Conservation (phyloP, 2,888 invertebrate species). For the Ormyrus pomaceus region DNA sequence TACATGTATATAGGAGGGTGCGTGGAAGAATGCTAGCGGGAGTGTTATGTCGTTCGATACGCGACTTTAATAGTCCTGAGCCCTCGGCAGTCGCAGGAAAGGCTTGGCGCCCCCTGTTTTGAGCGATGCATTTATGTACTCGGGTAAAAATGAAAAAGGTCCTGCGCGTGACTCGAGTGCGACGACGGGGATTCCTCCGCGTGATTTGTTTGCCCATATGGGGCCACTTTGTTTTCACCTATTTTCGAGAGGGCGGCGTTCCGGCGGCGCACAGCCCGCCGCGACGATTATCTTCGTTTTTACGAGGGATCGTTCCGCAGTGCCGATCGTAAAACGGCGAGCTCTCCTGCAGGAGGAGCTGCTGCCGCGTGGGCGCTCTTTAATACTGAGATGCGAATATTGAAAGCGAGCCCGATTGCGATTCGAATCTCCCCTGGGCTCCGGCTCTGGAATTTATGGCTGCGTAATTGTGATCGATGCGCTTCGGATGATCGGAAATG, state of each 20-base stretch:
- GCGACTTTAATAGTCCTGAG: background rate
- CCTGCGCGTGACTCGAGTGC: slow-evolving; percentile 40
- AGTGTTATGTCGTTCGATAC: background rate
- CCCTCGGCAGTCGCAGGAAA: too few relatives aligned
- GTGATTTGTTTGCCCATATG: slow-evolving; percentile 25
- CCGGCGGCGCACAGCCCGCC: slow-evolving; percentile 8
- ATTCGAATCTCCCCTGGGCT: too few relatives aligned
- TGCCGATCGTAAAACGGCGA: background rate
- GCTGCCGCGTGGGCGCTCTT: background rate
- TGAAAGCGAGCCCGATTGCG: too few relatives aligned
- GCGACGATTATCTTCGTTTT: slow-evolving; percentile 36
- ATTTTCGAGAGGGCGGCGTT: slow-evolving; percentile 4
- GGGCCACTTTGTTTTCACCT: slow-evolving; percentile 9
- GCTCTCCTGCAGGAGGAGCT: too few relatives aligned
- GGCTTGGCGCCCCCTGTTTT: background rate
- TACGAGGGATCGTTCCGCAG: slow-evolving; percentile 7
- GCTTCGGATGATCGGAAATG: too few relatives aligned
- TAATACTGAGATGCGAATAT: background rate
- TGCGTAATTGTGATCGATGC: too few relatives aligned
- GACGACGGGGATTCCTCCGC: slow-evolving; percentile 17
- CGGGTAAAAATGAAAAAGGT: slow-evolving; percentile 47
- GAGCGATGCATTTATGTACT: slow-evolving; percentile 22
- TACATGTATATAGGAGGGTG: too few relatives aligned
- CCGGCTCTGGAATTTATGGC: too few relatives aligned
- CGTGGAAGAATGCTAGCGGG: background rate